Base-by-base conservation (phyloP, 2,888 invertebrate species). In the Julus scanicus region DNA sequence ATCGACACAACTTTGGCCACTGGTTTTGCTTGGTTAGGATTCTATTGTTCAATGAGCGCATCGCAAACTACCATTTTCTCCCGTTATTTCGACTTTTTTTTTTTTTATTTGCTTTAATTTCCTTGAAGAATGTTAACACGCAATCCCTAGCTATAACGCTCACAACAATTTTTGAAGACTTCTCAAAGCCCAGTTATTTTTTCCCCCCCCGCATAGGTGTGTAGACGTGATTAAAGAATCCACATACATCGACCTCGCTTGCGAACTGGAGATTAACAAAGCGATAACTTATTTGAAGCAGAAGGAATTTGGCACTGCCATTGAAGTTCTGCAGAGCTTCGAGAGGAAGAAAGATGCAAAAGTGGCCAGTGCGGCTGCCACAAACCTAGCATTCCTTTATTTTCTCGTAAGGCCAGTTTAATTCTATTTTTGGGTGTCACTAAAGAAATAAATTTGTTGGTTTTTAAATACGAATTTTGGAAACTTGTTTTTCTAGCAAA, bases 221-320 rank as follows among this genome's bases (percentile, higher is more conserved):
- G 97, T 98, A 88, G 97, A 98, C 90, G 95, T 96, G 39, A 96
- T 99, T 87, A 97, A 98, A 91, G 95, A 84, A 86, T 98, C 98
- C n/a, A 95, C 95, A 91, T 96, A 96, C 91, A 94, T 95, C 63
- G 94, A 94, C 92, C 94, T 97, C 90, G 97, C 96, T 84, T 96
- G 95, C 90, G 98, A 96, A 93, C 93, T 98, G 90, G 98, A 98
- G 93, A 95, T 98, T 90, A 97, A 97, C 92, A 97, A 97, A 92
- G 97, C 97, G 0, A 95, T 97, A 89, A 96, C 96, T 92, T 96
- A 95, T 92, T 93, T 97, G 87, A 95, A 96, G 89, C 96, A 96
- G 92, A 95, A 96, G 89, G 96, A 97, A 91, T 94, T 97, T 88
- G 93, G 93, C 87, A 94, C 96, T 92, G 97, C 97, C 0, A 95